Conservation (phyloP, 2,888 invertebrate genomes). For the Osmoderma eremita region DNA sequence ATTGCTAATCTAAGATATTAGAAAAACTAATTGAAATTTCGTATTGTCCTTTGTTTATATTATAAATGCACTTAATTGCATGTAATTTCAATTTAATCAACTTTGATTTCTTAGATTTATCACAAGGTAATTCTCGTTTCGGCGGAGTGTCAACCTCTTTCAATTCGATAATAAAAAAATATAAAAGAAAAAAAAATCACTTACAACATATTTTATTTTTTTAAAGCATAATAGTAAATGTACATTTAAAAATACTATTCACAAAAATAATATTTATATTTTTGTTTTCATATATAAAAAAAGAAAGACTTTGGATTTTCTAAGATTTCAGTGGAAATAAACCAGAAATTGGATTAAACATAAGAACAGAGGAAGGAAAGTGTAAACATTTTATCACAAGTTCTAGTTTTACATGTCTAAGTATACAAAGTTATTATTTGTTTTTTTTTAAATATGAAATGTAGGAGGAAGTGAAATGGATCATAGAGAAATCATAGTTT, state of each 20-base stretch:
- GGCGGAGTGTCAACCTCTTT: too few relatives aligned
- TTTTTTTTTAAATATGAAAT: too few relatives aligned
- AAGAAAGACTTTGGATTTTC: background rate
- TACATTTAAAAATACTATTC: slow-evolving; percentile 29
- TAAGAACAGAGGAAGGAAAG: slow-evolving; percentile 17
- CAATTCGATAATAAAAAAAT: slow-evolving; percentile 10
- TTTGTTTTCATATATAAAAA: slow-evolving; percentile 1
- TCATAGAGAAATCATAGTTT: slow-evolving; percentile 4
- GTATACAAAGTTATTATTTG: slow-evolving; percentile 15
- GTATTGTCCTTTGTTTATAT: slow-evolving; percentile 27
- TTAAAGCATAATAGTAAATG: slow-evolving; percentile 34
- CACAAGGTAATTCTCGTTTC: too few relatives aligned
- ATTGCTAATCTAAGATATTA: slow-evolving; percentile 20
- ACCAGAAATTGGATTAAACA: background rate
- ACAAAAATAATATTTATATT: slow-evolving; percentile 15
- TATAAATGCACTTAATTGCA: slow-evolving; percentile 16
- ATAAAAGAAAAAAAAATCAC: slow-evolving; percentile 2
- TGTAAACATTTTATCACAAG: slow-evolving; percentile 21
- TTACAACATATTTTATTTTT: slow-evolving; percentile 31
- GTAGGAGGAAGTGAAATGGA: slow-evolving; percentile 11
- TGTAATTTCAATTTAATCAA: too few relatives aligned
- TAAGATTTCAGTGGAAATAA: background rate
- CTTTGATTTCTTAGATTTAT: too few relatives aligned
- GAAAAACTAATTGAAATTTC: slow-evolving; percentile 23
- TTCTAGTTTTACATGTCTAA: slow-evolving; percentile 16